A percentile compares a stretch with the other conserved stretches of the same genome.
Conservation (phyloP, 2,113 vertebrate genomes). For the Chlorodrepanis virens region DNA sequence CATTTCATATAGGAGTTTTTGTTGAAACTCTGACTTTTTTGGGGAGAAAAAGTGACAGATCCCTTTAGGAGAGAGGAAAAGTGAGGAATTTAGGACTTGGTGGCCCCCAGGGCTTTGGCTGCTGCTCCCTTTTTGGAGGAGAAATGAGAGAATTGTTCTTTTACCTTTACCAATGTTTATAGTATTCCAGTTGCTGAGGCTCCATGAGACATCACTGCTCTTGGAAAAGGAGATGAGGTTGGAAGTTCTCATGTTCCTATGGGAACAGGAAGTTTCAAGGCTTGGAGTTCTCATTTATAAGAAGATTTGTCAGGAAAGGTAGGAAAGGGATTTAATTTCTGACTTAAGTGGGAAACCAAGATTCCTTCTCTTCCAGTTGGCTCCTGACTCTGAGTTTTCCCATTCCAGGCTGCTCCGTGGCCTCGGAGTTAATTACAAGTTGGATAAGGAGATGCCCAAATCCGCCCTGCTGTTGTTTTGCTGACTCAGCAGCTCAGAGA, state of each 20-base stretch:
- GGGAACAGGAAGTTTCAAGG: slow-evolving; percentile 11
- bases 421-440: neutral
- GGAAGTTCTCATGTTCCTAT: slow-evolving; percentile 7
- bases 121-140: neutral
- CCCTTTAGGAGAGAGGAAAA: neutral
- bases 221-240: neutral
- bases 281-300: neutral
- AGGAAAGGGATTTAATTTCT: neutral
- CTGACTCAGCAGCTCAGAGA: neutral
- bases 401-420: neutral
- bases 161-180: neutral
- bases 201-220: neutral
- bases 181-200: neutral
- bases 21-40: neutral
- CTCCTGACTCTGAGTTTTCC: neutral
- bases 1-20: neutral
- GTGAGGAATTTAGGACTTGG: neutral
- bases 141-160: neutral
- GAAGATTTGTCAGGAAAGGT: neutral
- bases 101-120: neutral
- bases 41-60: neutral
- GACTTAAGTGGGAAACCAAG: neutral
- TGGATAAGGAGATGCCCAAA: neutral
- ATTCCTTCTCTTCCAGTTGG: neutral
- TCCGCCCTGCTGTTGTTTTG: neutral